Base-by-base conservation (phyloP, 2,113 vertebrate species). In the Salvelinus sp. region DNA sequence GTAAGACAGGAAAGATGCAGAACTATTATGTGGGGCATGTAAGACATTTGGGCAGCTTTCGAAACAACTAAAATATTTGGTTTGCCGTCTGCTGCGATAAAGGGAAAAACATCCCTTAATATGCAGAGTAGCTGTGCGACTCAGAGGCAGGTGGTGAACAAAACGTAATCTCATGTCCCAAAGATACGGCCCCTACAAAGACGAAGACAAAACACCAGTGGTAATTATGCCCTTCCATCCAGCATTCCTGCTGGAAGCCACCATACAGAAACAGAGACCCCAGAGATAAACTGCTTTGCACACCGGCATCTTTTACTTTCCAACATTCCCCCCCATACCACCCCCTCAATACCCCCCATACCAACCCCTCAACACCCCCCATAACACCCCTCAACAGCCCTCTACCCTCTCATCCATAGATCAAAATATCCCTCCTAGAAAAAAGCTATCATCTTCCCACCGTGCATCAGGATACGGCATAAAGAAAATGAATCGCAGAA, bases 271-370 rank as follows among this genome's bases (percentile, higher is more conserved):
- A 79, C 65, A 69, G 57, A 68, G 69, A 81, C 50, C 50, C 50
- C 50, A 18, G 50, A 54, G 69, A 86, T 75, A 74, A 79, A 86
- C 78, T 82, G 84, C 82, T 87, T 80, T 83, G 78, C 87, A 82
- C 81, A 78, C 80, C 73, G 77, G 64, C 87, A 69, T 82, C 82
- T 82, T 71, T 75, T 44, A 9, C 38, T 44, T 44, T 44, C 38
- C 9, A 44, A 12, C 38, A 44, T 10, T 2, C 38, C 38, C 38
- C 38, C 38, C 38, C 33, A 33, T 38, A 7, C 38, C 38, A 7
- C 38, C 38, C 6, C 30, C 30, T 30, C 4, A 5, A 30, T 30
- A 30, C 4, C 30, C 30, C 30, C 30, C 30, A 33, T 33, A 33
- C 5, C 30, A 33, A 5, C 7, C 38, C 38, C 38, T 44, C 38